Evolutionary conservation across 2,888 invertebrate species (phyloP), one percentile per base, ranked within the genome.

Genomic region (Drosophila meridiana): DNA sequence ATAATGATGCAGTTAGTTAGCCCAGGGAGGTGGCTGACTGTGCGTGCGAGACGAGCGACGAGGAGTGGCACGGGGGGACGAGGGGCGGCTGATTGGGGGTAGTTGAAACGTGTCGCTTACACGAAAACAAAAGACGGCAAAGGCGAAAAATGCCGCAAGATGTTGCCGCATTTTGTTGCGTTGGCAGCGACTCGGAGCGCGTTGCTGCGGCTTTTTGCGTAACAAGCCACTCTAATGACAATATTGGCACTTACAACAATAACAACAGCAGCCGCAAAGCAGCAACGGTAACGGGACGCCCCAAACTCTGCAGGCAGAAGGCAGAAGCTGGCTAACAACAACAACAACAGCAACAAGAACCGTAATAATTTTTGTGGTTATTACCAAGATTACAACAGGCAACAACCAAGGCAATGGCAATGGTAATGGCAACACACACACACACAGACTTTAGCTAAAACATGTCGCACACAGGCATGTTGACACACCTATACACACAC

Each of bases 211-310:
- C 87, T 84, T 78, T 80, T 76, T 89, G 84, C 80, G 89, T 89
- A 90, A 90, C 87, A 87, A 87, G 89, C 87, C 81, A 90, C 87
- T 87, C 87, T 90, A 87, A 87, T 90, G 90, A 87, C 90, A 87
- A 87, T 87, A 87, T 87, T 90, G 90, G 90, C 87, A 87, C 90
- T 87, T 89, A 88, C 87, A 87, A 83, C 89, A 87, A 88, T 78
- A 90, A 81, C 77, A 81, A 88, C 74, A 79, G 65, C 79, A 78
- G 60, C 62, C 57, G 26, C 64, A 61, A 36, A 62, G 47, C 64
- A 76, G 69, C 71, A 11, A 73, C 53, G 34, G 45, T 56, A 58
- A 28, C 65, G 45, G 67, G 64, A 61, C 48, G 38, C 50, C 36
- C 52, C 52, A 38, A 40, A 32, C 42, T 30, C 42, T 20, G 61